Percentiles rank a stretch among this genome's conserved stretches.
Evolutionary conservation across 2,797 vertebrate genomes (phyloP).

Genomic region (Phyllotis vaccarum): DNA sequence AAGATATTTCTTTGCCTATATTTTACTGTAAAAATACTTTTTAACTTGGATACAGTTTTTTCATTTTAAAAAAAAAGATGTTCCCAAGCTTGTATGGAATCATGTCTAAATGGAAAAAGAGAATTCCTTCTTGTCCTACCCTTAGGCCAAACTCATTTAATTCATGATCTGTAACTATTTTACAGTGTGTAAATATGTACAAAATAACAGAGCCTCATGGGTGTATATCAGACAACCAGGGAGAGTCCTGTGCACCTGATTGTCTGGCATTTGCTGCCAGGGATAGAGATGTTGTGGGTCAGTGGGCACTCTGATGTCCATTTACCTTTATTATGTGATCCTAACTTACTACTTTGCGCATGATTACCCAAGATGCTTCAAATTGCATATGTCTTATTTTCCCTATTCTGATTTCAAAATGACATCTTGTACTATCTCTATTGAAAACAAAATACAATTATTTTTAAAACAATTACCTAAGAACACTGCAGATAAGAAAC

Average conservation of each 20-base stretch:
- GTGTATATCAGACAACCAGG: background rate
- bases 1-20: background rate
- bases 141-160: background rate
- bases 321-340: background rate
- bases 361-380: slow-evolving; percentile 63
- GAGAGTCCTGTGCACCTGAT: background rate
- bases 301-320: background rate
- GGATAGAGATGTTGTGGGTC: background rate
- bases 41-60: slow-evolving; percentile 3
- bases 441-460: slow-evolving; percentile 75
- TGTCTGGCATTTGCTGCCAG: background rate
- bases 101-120: slow-evolving; percentile 10
- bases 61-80: background rate
- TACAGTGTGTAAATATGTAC: background rate
- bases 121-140: background rate
- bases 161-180: background rate
- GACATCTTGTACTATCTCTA: slow-evolving; percentile 51
- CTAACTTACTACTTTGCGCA: background rate
- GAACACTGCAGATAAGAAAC: slow-evolving; percentile 52
- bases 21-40: slow-evolving; percentile 31
- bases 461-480: slow-evolving; percentile 75
- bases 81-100: background rate
- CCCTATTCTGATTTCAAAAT: slow-evolving; percentile 69
- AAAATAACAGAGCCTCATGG: background rate
- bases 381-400: slow-evolving; percentile 58